Conservation (phyloP, 1,140 invertebrate species). For the Lordiphosa stackelbergi region DNA sequence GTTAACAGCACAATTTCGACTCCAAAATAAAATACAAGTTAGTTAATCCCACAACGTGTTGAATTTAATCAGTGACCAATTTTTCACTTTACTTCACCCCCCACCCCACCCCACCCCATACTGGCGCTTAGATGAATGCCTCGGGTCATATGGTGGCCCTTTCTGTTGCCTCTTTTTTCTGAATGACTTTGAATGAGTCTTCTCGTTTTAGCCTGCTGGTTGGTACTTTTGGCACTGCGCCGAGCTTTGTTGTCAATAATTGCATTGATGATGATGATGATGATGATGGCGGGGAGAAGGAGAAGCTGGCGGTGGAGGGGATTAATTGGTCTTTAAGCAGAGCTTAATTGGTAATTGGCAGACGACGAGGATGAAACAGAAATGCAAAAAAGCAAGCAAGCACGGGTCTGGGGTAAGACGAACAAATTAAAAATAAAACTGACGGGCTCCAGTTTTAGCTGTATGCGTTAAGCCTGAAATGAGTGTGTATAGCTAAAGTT, state of each 20-base stretch:
- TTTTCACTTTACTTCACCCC: slow-evolving; percentile 55
- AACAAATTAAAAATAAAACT: neutral
- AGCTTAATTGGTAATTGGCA: slow-evolving; percentile 68
- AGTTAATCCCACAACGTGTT: slow-evolving; percentile 75
- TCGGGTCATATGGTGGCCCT: slow-evolving; percentile 4
- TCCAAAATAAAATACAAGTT: slow-evolving; percentile 72
- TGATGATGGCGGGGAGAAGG: slow-evolving; percentile 32
- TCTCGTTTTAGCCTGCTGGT: slow-evolving; percentile 29
- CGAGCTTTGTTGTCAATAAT: slow-evolving; percentile 72
- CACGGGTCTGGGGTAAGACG: neutral
- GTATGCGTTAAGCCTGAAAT: too few relatives aligned
- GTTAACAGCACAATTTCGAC: slow-evolving; percentile 72
- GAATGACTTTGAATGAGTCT: slow-evolving; percentile 22
- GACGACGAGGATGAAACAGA: slow-evolving; percentile 2
- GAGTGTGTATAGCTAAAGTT: too few relatives aligned
- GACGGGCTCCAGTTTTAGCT: too few relatives aligned
- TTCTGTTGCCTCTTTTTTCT: neutral
- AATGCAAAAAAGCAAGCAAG: too few relatives aligned
- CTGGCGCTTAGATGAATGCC: slow-evolving; percentile 8
- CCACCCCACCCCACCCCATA: neutral
- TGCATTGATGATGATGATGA: slow-evolving; percentile 66
- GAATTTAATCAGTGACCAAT: slow-evolving; percentile 75
- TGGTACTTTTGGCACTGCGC: slow-evolving; percentile 51
- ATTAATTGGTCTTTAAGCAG: slow-evolving; percentile 71
- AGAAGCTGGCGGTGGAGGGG: neutral